Conservation (phyloP, 2,113 vertebrate species). For the Phyllostomus hastatus region DNA sequence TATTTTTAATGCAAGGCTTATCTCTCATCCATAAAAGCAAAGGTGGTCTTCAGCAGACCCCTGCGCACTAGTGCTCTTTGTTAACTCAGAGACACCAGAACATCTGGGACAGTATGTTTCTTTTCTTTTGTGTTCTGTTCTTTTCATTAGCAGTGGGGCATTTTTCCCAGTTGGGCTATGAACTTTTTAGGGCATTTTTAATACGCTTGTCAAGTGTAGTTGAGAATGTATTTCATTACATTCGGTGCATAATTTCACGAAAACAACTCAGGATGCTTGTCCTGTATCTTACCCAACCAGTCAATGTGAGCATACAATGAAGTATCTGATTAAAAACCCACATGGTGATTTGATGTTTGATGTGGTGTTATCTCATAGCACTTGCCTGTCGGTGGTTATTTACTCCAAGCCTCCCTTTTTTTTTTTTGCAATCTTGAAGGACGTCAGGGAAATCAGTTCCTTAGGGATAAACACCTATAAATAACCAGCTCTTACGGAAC, state of each 20-base stretch:
- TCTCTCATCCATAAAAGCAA: not conserved
- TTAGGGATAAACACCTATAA: not conserved
- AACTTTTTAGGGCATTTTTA: not conserved
- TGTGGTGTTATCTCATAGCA: not conserved
- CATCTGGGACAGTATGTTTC: not conserved
- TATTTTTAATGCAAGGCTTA: not conserved
- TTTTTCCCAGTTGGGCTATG: not conserved
- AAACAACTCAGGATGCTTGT: not conserved
- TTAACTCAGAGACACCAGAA: not conserved
- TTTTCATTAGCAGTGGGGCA: not conserved
- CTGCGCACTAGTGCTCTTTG: no score
- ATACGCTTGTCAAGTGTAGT: not conserved
- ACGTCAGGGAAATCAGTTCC: not conserved
- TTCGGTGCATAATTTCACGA: not conserved
- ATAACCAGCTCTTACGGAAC: not conserved
- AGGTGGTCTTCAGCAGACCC: not conserved
- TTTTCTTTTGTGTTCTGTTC: not conserved
- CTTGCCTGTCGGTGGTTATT: not conserved
- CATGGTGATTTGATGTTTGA: not conserved
- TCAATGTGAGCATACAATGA: not conserved
- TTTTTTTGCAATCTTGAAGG: not conserved
- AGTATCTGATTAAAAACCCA: not conserved
- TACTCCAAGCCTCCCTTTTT: not conserved
- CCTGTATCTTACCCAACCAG: not conserved
- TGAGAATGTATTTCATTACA: not conserved